Evolutionary conservation across 2,113 vertebrate genomes (phyloP).

Genomic region (Epinephelus fuscoguttatus): DNA sequence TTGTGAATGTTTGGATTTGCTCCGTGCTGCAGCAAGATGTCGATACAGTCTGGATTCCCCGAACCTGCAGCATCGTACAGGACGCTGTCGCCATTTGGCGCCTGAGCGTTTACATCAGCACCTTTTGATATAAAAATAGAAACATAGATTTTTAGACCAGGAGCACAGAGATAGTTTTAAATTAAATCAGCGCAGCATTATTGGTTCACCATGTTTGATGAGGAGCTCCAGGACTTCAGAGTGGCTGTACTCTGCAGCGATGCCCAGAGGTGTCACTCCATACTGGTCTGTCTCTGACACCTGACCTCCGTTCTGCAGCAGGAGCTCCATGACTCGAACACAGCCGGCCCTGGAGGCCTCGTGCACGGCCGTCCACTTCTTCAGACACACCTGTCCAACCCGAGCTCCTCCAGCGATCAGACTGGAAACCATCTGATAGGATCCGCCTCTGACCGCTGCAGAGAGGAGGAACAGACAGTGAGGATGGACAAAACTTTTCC

Average conservation of each 20-base stretch:
- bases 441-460: slow-evolving; percentile 86
- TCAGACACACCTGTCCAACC: slow-evolving; percentile 87
- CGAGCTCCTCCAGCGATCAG: slow-evolving; percentile 85
- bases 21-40: slow-evolving; percentile 89
- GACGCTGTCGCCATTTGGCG: slow-evolving; percentile 86
- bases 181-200: neutral
- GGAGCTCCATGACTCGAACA: slow-evolving; percentile 83
- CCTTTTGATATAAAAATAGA: slow-evolving; percentile 69
- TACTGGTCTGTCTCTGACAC: slow-evolving; percentile 85
- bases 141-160: neutral
- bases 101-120: slow-evolving; percentile 87
- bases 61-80: slow-evolving; percentile 89
- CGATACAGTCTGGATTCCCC: slow-evolving; percentile 88
- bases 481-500: neutral
- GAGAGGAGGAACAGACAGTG: neutral
- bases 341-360: slow-evolving; percentile 88
- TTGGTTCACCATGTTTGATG: slow-evolving; percentile 84
- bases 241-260: slow-evolving; percentile 87
- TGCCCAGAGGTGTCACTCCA: slow-evolving; percentile 88
- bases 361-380: slow-evolving; percentile 89
- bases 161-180: neutral
- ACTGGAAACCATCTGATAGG: slow-evolving; percentile 81
- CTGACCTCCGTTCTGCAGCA: slow-evolving; percentile 84
- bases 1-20: slow-evolving; percentile 88
- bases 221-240: slow-evolving; percentile 89